phyloP scores from a whole-genome alignment of 2,113 vertebrate genomes.

The Proteles cristata region DNA sequence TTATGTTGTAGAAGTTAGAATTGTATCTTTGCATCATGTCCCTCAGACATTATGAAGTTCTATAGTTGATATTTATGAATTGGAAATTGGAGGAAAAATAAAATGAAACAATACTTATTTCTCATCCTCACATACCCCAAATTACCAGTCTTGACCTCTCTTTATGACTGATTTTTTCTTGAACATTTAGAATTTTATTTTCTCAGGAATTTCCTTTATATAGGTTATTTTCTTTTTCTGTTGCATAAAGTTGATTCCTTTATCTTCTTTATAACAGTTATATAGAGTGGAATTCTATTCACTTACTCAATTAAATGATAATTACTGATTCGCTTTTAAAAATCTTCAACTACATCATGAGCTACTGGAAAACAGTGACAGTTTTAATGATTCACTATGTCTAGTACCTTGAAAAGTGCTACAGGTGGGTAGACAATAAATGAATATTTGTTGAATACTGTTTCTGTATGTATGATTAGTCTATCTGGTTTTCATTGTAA shows the following conservation, averaged over 20 bases:
- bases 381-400: background rate
- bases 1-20: background rate
- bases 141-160: background rate
- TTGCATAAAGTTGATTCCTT: background rate
- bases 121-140: background rate
- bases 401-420: background rate
- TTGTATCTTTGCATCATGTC: background rate
- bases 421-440: background rate
- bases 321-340: conserved; percentile 15
- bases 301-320: background rate
- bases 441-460: background rate
- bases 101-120: background rate
- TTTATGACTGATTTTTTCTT: background rate
- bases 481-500: background rate
- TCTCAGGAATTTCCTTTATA: background rate
- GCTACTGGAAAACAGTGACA: background rate
- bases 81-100: background rate
- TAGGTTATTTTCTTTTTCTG: background rate
- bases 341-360: background rate
- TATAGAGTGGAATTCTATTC: background rate
- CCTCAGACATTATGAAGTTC: background rate
- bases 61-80: background rate
- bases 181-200: conserved; percentile 9
- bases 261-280: background rate
- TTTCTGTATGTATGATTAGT: background rate